Conservation (phyloP, 2,888 invertebrate species). For the Drosophila monieri region DNA sequence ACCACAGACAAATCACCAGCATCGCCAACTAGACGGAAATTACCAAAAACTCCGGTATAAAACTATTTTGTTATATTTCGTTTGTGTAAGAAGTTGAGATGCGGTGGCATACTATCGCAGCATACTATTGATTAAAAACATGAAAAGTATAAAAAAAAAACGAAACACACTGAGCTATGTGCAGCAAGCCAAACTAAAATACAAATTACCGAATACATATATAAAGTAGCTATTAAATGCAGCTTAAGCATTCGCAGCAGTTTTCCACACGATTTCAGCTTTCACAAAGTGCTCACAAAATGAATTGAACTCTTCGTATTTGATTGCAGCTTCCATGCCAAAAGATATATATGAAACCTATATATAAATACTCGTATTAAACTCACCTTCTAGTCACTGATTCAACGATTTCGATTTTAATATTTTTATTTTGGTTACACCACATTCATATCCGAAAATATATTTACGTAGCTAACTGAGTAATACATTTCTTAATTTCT, state of each 20-base stretch:
- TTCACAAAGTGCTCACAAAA: slow-evolving; percentile 61
- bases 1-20: slow-evolving; percentile 92
- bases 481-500: slow-evolving; percentile 37
- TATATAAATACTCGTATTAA: slow-evolving; percentile 36
- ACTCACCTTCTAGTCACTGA: slow-evolving; percentile 41
- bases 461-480: slow-evolving; percentile 57
- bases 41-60: slow-evolving; percentile 99
- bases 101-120: slow-evolving; percentile 35
- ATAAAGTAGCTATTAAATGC: slow-evolving; percentile 67
- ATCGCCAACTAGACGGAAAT: slow-evolving; percentile 95
- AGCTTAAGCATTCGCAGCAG: slow-evolving; percentile 70
- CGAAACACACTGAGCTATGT: slow-evolving; percentile 35
- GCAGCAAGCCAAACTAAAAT: slow-evolving; percentile 30
- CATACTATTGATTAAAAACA: slow-evolving; percentile 21
- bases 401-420: slow-evolving; percentile 31
- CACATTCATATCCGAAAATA: slow-evolving; percentile 47
- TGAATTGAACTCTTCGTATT: slow-evolving; percentile 50
- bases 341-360: slow-evolving; percentile 21
- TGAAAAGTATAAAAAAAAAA: not conserved
- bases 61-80: slow-evolving; percentile 82
- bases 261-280: slow-evolving; percentile 68
- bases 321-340: slow-evolving; percentile 64
- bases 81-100: slow-evolving; percentile 57
- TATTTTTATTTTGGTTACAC: slow-evolving; percentile 32
- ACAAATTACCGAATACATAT: slow-evolving; percentile 39